A percentile compares a stretch with the other conserved stretches of the same genome.
Conservation (phyloP, 2,113 vertebrate species). For the Gulo gulo region DNA sequence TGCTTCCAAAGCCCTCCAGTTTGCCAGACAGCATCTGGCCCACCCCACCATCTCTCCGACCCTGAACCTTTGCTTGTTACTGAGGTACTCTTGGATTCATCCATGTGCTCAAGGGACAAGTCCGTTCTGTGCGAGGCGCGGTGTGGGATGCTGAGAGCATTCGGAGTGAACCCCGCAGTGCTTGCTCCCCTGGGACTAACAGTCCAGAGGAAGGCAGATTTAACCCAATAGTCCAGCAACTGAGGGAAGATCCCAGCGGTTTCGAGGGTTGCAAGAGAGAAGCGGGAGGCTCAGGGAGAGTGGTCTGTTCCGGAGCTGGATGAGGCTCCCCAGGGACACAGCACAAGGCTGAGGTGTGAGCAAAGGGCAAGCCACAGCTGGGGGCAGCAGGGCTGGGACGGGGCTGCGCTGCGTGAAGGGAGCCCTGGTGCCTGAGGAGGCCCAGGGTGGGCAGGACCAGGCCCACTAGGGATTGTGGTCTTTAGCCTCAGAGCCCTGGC, state of each 20-base stretch:
- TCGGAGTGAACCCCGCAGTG: fast-evolving
- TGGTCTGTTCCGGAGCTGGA: not conserved
- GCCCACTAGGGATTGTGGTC: not conserved
- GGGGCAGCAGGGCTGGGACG: not conserved
- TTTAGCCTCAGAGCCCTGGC: not conserved
- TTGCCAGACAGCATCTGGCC: not conserved
- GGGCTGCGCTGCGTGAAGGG: not conserved
- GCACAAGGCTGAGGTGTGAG: not conserved
- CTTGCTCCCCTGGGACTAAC: not conserved
- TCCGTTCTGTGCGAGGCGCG: not conserved
- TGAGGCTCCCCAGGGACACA: not conserved
- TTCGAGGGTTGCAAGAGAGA: not conserved
- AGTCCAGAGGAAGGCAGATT: not conserved
- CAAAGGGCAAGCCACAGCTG: not conserved
- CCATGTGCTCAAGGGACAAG: not conserved
- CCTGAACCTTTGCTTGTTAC: not conserved
- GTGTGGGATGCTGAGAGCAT: not conserved
- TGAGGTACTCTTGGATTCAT: not conserved
- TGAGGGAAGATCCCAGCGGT: too few species aligned
- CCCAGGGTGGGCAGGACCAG: not conserved
- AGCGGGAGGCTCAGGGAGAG: not conserved
- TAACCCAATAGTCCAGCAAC: not conserved
- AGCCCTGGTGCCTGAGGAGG: not conserved
- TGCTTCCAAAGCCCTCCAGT: not conserved
- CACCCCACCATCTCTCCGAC: too few species aligned